Conservation (phyloP, 2,888 invertebrate genomes). For the Cataglyphis livida region DNA sequence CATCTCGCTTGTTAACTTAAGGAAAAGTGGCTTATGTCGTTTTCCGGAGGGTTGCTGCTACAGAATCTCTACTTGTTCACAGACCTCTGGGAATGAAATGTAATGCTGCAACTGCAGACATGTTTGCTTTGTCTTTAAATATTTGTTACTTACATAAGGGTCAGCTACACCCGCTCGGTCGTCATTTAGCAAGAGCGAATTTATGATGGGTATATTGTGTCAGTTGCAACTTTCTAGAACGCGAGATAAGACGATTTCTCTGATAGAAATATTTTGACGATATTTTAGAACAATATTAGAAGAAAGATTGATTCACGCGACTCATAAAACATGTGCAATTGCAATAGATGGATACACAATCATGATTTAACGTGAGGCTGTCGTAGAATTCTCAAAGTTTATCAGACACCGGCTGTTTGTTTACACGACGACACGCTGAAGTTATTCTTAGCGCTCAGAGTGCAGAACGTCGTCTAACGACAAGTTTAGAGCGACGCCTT, state of each 20-base stretch:
- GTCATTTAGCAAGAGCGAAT: constrained; percentile 6
- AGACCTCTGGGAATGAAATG: constrained; percentile 39
- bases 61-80: constrained; percentile 19
- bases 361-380: constrained; percentile 21
- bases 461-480: constrained; percentile 60
- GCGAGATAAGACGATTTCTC: neutral
- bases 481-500: constrained; percentile 71
- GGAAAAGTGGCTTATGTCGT: constrained; percentile 50
- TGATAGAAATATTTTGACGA: constrained; percentile 19
- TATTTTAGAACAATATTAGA: neutral
- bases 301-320: constrained; percentile 11
- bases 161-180: neutral
- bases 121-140: constrained; percentile 57
- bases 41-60: constrained; percentile 39
- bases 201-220: constrained; percentile 1
- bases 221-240: neutral
- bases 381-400: constrained; percentile 53
- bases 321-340: neutral
- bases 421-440: constrained; percentile 74
- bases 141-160: constrained; percentile 51
- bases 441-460: constrained; percentile 73
- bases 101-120: constrained; percentile 52
- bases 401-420: constrained; percentile 75
- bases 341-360: constrained; percentile 3
- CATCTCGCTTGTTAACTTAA: constrained; percentile 52